phyloP scores from a whole-genome alignment of 2,888 invertebrate genomes.

The Stenodema calcarata region DNA sequence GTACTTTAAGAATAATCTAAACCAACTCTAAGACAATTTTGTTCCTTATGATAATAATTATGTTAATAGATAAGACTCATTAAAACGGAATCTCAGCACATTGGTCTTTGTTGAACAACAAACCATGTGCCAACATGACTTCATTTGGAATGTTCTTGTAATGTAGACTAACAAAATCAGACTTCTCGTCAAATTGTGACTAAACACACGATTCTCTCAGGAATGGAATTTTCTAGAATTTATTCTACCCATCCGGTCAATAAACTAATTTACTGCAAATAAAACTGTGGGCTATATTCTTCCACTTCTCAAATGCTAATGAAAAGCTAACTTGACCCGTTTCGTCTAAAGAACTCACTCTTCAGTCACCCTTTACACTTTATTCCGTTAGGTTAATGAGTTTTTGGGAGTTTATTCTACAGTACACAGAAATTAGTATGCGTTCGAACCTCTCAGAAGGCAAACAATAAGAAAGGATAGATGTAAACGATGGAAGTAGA shows the following conservation, averaged over 20 bases:
- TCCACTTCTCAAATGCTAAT: neutral
- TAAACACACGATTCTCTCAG: too few relatives aligned
- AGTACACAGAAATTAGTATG: neutral
- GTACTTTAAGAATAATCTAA: too few relatives aligned
- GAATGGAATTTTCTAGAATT: too few relatives aligned
- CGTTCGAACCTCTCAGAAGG: neutral
- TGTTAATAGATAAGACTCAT: too few relatives aligned
- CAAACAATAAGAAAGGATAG: neutral
- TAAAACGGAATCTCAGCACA: too few relatives aligned
- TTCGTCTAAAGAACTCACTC: neutral
- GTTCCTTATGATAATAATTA: too few relatives aligned
- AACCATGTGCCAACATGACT: too few relatives aligned
- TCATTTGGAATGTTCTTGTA: too few relatives aligned
- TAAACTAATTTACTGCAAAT: neutral
- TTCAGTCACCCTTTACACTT: neutral
- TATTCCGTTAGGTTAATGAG: neutral
- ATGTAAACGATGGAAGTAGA: neutral
- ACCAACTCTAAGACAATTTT: too few relatives aligned
- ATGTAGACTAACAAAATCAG: too few relatives aligned
- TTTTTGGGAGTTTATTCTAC: neutral
- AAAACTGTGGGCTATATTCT: neutral
- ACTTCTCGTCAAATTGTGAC: too few relatives aligned
- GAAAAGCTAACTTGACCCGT: neutral
- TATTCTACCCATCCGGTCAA: neutral
- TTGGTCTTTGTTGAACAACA: too few relatives aligned